phyloP scores from a whole-genome alignment of 2,888 invertebrate genomes.

The Drosophila falleni region DNA sequence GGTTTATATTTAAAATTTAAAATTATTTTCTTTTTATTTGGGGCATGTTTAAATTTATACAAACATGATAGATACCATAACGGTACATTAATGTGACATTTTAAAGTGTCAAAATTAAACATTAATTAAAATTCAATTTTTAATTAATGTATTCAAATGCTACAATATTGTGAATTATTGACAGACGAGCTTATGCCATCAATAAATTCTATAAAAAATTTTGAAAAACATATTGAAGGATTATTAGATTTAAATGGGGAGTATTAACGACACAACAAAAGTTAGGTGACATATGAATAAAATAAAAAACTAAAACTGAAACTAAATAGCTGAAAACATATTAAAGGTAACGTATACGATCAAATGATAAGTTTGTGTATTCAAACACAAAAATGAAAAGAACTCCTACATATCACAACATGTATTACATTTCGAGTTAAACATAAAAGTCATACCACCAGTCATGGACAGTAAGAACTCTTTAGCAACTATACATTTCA shows the following conservation, averaged over 20 bases:
- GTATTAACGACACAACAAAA: too few relatives aligned
- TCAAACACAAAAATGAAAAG: neutral
- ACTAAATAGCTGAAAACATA: neutral
- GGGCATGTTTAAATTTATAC: constrained; percentile 1
- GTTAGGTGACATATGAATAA: too few relatives aligned
- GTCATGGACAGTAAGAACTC: neutral
- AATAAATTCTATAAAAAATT: too few relatives aligned
- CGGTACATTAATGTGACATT: constrained; percentile 1
- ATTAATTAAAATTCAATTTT: neutral
- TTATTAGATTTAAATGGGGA: neutral
- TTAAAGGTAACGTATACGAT: neutral
- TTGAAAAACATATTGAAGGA: too few relatives aligned
- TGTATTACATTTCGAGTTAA: neutral
- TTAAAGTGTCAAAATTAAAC: neutral
- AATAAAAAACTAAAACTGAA: neutral
- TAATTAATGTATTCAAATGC: neutral
- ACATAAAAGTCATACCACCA: constrained; percentile 5
- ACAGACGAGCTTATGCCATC: neutral
- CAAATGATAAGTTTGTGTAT: too few relatives aligned
- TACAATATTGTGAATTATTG: neutral
- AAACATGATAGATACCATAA: constrained; percentile 1
- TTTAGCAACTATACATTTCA: neutral
- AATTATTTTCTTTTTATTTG: constrained; percentile 1
- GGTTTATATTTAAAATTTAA: constrained; percentile 13
- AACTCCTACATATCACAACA: neutral